Percentiles rank a stretch among this genome's conserved stretches.
phyloP scores from a whole-genome alignment of 2,888 invertebrate genomes.

The Phymatocera aterrima region DNA sequence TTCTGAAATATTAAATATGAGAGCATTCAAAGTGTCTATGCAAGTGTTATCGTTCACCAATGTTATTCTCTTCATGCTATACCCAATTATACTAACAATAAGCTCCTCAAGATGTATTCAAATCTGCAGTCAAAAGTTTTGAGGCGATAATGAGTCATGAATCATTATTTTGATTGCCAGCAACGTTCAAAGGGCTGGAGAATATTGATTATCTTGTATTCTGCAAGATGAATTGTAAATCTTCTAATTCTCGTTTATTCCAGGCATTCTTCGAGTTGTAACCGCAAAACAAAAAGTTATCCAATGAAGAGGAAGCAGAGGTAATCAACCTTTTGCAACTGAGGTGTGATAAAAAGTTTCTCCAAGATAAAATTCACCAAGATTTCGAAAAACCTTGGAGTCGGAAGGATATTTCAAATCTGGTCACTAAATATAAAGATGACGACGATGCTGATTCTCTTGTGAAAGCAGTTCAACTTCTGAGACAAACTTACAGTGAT shows the following conservation, averaged over 20 bases:
- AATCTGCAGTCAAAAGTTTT: no score
- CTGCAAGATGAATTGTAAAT: neutral
- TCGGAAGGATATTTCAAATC: neutral
- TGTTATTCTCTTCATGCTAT: no score
- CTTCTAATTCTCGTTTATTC: no score
- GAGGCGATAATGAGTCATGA: no score
- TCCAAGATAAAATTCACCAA: neutral
- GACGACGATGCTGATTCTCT: constrained; percentile 5
- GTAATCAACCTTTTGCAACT: neutral
- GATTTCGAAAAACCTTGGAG: neutral
- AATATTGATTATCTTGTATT: neutral
- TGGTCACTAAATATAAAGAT: neutral
- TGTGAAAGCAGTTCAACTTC: neutral
- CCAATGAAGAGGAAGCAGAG: neutral
- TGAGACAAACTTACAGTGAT: neutral
- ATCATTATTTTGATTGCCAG: no score
- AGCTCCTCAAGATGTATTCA: no score
- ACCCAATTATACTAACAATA: no score
- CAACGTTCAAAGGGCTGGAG: no score
- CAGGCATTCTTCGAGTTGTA: neutral
- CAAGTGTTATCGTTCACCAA: no score
- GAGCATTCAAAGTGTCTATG: no score
- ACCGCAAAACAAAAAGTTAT: neutral
- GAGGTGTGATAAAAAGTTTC: neutral
- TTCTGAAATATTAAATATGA: no score